Evolutionary conservation across 2,888 invertebrate genomes (phyloP).

Genomic region (Sesamia inferens): DNA sequence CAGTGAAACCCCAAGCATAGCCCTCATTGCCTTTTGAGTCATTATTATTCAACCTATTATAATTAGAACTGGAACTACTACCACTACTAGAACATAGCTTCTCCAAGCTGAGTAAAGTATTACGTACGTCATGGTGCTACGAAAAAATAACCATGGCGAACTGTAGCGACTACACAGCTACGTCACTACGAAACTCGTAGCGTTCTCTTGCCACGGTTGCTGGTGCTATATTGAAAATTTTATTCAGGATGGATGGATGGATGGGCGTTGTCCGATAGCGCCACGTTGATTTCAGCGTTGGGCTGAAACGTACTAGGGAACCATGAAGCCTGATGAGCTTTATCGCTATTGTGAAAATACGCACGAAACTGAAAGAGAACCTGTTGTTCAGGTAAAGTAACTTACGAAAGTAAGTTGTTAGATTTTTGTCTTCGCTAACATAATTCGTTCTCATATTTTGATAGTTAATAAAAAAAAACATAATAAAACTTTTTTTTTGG

Average conservation of each 20-base stretch:
- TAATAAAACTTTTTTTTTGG: too few relatives aligned
- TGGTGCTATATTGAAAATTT: background rate
- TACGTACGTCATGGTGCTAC: background rate
- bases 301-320: constrained; percentile 17
- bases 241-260: background rate
- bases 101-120: too few relatives aligned
- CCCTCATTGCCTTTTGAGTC: too few relatives aligned
- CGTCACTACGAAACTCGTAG: constrained; percentile 25
- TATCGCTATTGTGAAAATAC: background rate
- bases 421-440: too few relatives aligned
- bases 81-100: background rate
- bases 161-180: constrained; percentile 1
- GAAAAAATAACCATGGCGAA: constrained; percentile 4
- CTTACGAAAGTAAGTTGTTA: background rate
- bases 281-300: constrained; percentile 17
- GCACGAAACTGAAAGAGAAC: background rate
- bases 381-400: background rate
- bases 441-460: too few relatives aligned
- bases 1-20: too few relatives aligned
- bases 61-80: too few relatives aligned
- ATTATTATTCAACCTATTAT: too few relatives aligned
- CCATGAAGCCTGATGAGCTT: background rate
- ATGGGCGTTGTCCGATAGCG: background rate
- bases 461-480: too few relatives aligned
- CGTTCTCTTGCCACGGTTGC: background rate